phyloP scores from a whole-genome alignment of 2,888 invertebrate species.

The Heliconius cydno region DNA sequence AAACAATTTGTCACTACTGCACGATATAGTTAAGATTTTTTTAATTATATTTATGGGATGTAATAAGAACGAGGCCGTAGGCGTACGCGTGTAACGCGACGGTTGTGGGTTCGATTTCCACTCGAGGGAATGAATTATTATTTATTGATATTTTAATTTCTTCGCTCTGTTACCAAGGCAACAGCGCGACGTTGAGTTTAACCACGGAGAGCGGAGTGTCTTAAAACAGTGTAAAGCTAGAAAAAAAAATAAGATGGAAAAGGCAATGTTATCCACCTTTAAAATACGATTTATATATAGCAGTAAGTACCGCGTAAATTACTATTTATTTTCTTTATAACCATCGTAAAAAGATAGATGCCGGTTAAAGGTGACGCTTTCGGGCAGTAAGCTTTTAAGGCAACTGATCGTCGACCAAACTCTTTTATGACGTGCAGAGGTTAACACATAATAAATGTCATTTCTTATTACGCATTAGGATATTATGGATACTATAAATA shows the following conservation, averaged over 20 bases:
- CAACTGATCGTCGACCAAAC: background rate
- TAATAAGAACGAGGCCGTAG: no score
- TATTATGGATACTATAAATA: background rate
- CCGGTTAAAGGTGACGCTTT: conserved; percentile 14
- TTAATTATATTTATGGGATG: no score
- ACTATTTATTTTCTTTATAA: background rate
- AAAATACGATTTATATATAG: background rate
- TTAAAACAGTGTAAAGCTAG: no score
- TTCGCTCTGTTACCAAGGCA: no score
- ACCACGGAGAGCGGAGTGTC: no score
- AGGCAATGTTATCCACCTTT: background rate
- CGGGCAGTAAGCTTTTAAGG: conserved; percentile 14
- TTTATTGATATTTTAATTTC: no score
- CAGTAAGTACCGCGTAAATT: background rate
- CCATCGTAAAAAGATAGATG: conserved; percentile 10
- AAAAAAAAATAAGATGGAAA: background rate
- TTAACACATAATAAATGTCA: conserved; percentile 19
- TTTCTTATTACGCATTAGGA: background rate
- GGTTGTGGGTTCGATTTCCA: no score
- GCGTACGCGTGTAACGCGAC: no score
- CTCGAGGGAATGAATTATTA: no score
- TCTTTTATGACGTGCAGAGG: conserved; percentile 20
- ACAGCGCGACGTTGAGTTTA: no score
- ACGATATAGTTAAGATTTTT: no score
- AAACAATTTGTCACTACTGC: no score